phyloP scores from a whole-genome alignment of 2,113 vertebrate species.

The Athene noctua region DNA sequence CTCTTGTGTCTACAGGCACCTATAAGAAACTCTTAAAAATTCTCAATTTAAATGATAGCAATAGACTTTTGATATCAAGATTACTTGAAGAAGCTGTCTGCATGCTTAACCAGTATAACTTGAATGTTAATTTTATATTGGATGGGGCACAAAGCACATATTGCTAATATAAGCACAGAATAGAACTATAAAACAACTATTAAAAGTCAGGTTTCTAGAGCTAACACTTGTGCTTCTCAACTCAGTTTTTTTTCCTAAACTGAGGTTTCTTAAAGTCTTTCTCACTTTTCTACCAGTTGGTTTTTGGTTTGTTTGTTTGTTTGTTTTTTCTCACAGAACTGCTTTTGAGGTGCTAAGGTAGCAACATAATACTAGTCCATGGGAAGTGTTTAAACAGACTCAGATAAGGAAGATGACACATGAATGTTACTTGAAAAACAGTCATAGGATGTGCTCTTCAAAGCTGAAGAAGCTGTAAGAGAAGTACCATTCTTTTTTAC shows the following conservation, averaged over 20 bases:
- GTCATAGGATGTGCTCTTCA: background rate
- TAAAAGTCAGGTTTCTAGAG: background rate
- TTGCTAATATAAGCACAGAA: background rate
- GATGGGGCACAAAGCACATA: background rate
- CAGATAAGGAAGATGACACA: background rate
- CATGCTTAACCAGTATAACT: background rate
- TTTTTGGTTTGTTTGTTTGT: background rate
- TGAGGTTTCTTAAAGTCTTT: background rate
- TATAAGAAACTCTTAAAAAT: background rate
- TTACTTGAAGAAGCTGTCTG: background rate
- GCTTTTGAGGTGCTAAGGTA: background rate
- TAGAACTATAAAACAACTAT: background rate
- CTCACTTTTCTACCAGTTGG: background rate
- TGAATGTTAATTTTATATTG: background rate
- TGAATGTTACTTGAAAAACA: background rate
- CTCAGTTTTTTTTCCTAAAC: background rate
- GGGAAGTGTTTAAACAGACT: background rate
- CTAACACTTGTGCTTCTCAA: background rate
- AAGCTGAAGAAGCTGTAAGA: background rate
- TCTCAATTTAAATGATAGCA: background rate
- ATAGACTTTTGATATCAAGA: background rate
- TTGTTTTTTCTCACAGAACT: background rate
- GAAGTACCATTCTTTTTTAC: background rate
- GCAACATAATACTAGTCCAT: background rate
- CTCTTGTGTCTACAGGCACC: background rate